Evolutionary conservation across 2,113 vertebrate genomes (phyloP).

Genomic region (Excalfactoria chinensis): DNA sequence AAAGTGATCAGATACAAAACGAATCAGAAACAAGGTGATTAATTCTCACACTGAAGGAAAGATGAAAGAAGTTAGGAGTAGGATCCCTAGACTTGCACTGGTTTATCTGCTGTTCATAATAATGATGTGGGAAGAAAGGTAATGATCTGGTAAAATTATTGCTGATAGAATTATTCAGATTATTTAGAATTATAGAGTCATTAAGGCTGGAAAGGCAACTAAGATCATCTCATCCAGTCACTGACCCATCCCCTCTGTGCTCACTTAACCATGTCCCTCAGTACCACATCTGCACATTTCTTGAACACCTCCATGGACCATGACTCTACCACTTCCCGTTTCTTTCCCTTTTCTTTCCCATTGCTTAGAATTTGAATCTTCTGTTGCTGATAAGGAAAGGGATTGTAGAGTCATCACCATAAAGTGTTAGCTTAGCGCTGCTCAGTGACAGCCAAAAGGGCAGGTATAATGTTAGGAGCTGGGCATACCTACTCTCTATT

Average conservation of each 20-base stretch:
- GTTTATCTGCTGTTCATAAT: background rate
- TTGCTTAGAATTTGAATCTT: background rate
- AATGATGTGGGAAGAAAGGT: background rate
- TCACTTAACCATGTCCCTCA: no score
- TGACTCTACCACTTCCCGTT: no score
- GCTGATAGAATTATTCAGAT: conserved; percentile 1
- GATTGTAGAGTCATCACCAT: background rate
- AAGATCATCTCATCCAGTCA: no score
- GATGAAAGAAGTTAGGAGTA: background rate
- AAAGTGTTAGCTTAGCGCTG: background rate
- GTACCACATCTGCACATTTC: no score
- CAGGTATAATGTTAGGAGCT: background rate
- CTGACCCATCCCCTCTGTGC: no score
- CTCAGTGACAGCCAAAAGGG: background rate
- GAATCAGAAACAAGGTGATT: background rate
- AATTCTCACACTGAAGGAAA: background rate
- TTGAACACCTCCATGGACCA: no score
- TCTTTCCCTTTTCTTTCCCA: no score
- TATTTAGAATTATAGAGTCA: background rate
- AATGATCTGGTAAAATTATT: background rate
- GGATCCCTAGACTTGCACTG: background rate
- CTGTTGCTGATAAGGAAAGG: background rate
- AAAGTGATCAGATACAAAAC: background rate
- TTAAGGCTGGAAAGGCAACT: no score
- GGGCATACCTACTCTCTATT: background rate